phyloP scores from a whole-genome alignment of 2,888 invertebrate species.

The Blastobasis lacticolella region DNA sequence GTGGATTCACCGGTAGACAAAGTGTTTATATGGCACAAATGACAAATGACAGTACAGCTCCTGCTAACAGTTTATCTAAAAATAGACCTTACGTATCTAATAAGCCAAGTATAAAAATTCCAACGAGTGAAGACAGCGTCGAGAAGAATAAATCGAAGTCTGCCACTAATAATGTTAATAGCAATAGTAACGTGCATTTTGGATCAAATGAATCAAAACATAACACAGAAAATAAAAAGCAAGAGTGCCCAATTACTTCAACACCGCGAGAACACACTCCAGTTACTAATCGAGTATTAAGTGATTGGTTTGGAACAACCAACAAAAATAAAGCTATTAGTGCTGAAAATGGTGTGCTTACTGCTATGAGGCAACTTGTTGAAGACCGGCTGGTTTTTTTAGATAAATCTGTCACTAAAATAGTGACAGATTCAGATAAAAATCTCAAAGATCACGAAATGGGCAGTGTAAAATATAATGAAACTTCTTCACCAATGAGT shows the following conservation, averaged over 20 bases:
- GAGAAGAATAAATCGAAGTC: constrained; percentile 18
- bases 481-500: constrained; percentile 24
- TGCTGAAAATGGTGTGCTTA: constrained; percentile 16
- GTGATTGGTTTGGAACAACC: constrained; percentile 21
- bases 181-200: not conserved
- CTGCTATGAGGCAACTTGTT: constrained; percentile 31
- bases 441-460: constrained; percentile 19
- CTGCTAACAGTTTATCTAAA: constrained; percentile 23
- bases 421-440: constrained; percentile 18
- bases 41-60: constrained; percentile 23
- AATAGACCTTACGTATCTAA: constrained; percentile 24
- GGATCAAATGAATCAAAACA: constrained; percentile 20
- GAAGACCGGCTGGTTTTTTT: constrained; percentile 40
- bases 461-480: constrained; percentile 11
- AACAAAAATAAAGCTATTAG: constrained; percentile 13
- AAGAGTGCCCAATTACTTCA: constrained; percentile 13
- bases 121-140: constrained; percentile 19
- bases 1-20: constrained; percentile 26
- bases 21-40: constrained; percentile 36
- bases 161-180: constrained; percentile 10
- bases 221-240: constrained; percentile 12
- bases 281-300: constrained; percentile 14
- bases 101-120: constrained; percentile 29
- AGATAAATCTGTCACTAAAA: constrained; percentile 15
- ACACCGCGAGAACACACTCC: constrained; percentile 1